Evolutionary conservation across 2,888 invertebrate species (phyloP), one percentile per base, ranked within the genome.

Genomic region (Brenthis daphne): DNA sequence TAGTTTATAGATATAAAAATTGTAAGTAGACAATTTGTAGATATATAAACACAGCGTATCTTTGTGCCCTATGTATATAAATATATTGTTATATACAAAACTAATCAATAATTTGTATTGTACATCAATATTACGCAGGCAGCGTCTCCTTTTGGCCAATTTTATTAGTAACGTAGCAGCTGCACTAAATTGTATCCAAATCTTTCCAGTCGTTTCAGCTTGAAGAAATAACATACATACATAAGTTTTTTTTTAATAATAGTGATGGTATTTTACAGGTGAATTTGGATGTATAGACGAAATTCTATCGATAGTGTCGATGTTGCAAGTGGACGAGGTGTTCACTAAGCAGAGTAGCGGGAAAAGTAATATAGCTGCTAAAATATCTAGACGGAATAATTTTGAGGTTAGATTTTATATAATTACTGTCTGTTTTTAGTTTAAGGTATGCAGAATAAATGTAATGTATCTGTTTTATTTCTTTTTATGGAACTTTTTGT

Each of bases 321-420:
- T 99, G 97, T 92, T 99, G 50, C 99, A 99, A 94, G 97, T 99
- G 2, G 98, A 99, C 85, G 96, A 96, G 64, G 94, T 99, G 0
- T 98, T 98, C 81, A 89, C 95, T 0, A 95, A 95, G 71, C 96
- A 97, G 0, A 90, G 93, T 0, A 94, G 94, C 11, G 97, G 97
- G 0, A 96, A 95, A 69, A 94, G 94, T 6, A 94, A 94, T 20
- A 92, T 96, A 1, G 95, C 95, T 77, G 96, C 96, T 3, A 94
- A 94, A 64, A 87, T 96, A 8, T 95, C 95, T 0, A 96, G 96
- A 77, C 94, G 98, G n/a, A 93, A 93, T 70, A 94, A 96, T 73
- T 99, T 99, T 86, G 97, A 97, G 93, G 95, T 92, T 6, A 20
- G 8, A 2, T 54, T 53, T 33, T 50, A 8, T 24, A 29, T n/a